Percentiles rank a stretch among this genome's conserved stretches.
These are phyloP conservation scores for Athalia rosae DNA, from an alignment of 2,888 invertebrate genomes.

Conservation along the genomic window DNA sequence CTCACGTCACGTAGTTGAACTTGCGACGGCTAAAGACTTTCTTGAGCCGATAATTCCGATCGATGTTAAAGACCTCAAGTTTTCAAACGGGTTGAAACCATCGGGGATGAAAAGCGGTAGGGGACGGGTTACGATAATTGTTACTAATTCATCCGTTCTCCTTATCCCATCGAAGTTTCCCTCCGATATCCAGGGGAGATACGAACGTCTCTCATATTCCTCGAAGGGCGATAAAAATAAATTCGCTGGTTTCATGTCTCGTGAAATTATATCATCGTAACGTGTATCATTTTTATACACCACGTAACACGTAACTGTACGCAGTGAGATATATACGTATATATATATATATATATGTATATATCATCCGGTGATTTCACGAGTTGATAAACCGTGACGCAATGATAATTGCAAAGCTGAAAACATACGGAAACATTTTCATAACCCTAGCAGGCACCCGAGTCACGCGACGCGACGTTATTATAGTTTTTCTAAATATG, in stretches of 20 bases:
- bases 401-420: slow-evolving; percentile 28
- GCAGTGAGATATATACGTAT: background rate
- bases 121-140: slow-evolving; percentile 7
- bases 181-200: background rate
- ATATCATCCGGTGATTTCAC: slow-evolving; percentile 6
- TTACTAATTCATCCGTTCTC: background rate
- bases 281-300: too few relatives aligned
- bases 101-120: too few relatives aligned
- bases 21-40: background rate
- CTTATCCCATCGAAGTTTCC: background rate
- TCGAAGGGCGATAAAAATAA: background rate
- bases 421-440: slow-evolving; percentile 40
- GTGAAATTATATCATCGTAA: slow-evolving; percentile 21
- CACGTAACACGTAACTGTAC: background rate
- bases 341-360: too few relatives aligned
- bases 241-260: slow-evolving; percentile 28
- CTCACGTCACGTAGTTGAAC: slow-evolving; percentile 22
- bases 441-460: slow-evolving; percentile 6
- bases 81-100: background rate
- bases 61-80: background rate
- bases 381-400: slow-evolving; percentile 33
- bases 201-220: background rate
- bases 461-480: slow-evolving; percentile 12
- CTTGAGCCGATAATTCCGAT: slow-evolving; percentile 24
- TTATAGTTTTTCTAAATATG: slow-evolving; percentile 19